Evolutionary conservation across 2,797 vertebrate genomes (phyloP).

Genomic region (Schizopygopsis malacanthus): DNA sequence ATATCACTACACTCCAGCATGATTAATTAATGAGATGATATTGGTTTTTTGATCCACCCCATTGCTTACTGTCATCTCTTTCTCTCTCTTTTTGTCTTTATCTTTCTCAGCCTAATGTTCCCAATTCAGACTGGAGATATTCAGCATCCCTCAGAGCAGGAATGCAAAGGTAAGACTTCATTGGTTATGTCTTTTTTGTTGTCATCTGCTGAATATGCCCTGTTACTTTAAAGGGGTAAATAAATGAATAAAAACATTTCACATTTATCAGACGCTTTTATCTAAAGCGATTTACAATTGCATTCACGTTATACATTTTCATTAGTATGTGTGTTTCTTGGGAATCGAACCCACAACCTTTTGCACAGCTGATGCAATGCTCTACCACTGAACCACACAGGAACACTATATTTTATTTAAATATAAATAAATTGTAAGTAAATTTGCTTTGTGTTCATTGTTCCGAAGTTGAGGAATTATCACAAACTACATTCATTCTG

Average conservation of each 20-base stretch:
- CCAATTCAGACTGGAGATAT: constrained; percentile 95
- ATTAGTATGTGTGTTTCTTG: too few species aligned
- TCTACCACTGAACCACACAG: too few species aligned
- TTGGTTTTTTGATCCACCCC: constrained; percentile 61
- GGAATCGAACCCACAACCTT: too few species aligned
- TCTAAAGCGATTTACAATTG: too few species aligned
- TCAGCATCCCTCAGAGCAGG: constrained; percentile 97
- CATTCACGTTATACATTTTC: too few species aligned
- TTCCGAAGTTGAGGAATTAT: neutral
- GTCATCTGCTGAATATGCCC: neutral
- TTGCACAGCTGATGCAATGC: too few species aligned
- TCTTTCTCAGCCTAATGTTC: constrained; percentile 85
- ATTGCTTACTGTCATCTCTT: constrained; percentile 63
- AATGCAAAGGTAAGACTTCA: constrained; percentile 89
- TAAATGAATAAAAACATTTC: neutral
- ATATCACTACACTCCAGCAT: constrained; percentile 55
- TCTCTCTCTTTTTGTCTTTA: constrained; percentile 27
- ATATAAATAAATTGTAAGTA: neutral
- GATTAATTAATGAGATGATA: constrained; percentile 72
- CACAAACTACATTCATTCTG: neutral
- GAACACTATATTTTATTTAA: too few species aligned
- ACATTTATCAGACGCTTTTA: too few species aligned
- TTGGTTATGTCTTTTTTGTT: neutral
- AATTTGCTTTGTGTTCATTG: neutral
- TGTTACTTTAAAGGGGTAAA: neutral